Conservation (phyloP, 2,113 vertebrate genomes). For the Cyprinodon variegatus region DNA sequence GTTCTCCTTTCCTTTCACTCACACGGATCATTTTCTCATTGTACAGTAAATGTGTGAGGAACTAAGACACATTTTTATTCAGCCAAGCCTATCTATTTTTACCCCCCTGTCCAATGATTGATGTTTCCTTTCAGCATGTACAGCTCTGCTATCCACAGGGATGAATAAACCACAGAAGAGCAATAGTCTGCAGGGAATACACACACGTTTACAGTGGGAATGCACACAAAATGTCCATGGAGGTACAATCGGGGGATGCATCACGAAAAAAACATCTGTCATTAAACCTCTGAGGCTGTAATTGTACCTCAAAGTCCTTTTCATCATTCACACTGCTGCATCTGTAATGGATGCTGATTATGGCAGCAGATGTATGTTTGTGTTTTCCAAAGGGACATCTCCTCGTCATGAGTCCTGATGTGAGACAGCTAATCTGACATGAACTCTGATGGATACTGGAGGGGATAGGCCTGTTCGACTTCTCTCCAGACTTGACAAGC, state of each 20-base stretch:
- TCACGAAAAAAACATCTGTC: background rate
- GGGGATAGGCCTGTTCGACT: slow-evolving; percentile 38
- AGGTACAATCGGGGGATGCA: slow-evolving; percentile 18
- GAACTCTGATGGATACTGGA: slow-evolving; percentile 41
- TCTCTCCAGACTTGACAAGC: slow-evolving; percentile 33
- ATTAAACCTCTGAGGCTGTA: slow-evolving; percentile 6
- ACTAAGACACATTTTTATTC: slow-evolving; percentile 52
- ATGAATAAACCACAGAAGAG: slow-evolving; percentile 71
- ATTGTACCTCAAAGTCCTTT: slow-evolving; percentile 17
- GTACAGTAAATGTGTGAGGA: slow-evolving; percentile 14
- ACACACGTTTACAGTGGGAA: slow-evolving; percentile 22
- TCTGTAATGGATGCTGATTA: slow-evolving; percentile 48
- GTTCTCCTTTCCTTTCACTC: slow-evolving; percentile 1
- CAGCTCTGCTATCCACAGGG: slow-evolving; percentile 60
- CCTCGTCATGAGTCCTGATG: slow-evolving; percentile 17
- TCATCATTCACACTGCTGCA: slow-evolving; percentile 57
- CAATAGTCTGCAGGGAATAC: slow-evolving; percentile 53
- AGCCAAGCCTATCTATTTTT: slow-evolving; percentile 57
- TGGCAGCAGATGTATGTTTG: slow-evolving; percentile 4
- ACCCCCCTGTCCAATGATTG: slow-evolving; percentile 57
- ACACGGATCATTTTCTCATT: background rate
- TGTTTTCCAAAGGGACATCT: background rate
- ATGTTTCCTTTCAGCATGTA: slow-evolving; percentile 68
- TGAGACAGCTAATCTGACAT: slow-evolving; percentile 32
- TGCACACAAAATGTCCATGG: slow-evolving; percentile 8